Evolutionary conservation across 2,888 invertebrate genomes (phyloP).

Genomic region (Perizoma affinitatum): DNA sequence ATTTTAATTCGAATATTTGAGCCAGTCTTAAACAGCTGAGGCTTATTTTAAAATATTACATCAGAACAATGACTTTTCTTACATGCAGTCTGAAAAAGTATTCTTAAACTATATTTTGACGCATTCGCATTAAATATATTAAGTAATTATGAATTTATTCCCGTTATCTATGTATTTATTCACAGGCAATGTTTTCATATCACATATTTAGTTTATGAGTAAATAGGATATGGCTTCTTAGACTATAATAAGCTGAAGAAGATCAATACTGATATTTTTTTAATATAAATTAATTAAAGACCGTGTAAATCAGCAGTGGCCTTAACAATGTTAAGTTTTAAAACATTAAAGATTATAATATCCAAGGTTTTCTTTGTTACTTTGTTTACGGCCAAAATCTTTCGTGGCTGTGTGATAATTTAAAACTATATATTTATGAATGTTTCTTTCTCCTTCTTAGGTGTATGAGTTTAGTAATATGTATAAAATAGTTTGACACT

Average conservation of each 20-base stretch:
- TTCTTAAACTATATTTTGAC: conserved; percentile 1
- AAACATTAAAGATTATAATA: conserved; percentile 29
- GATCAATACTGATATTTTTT: neutral
- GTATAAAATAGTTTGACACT: conserved; percentile 19
- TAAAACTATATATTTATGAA: conserved; percentile 37
- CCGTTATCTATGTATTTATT: conserved; percentile 8
- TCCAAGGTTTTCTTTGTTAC: conserved; percentile 33
- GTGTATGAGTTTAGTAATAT: conserved; percentile 20
- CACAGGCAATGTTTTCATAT: conserved; percentile 13
- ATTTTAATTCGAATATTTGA: too few relatives aligned
- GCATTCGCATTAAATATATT: conserved; percentile 1
- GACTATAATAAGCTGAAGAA: neutral
- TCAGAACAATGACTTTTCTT: neutral
- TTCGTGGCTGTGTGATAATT: conserved; percentile 66
- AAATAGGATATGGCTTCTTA: conserved; percentile 12
- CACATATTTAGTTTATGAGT: conserved; percentile 8
- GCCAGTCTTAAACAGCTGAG: neutral
- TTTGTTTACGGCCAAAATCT: conserved; percentile 61
- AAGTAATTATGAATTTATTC: conserved; percentile 15
- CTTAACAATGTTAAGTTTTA: conserved; percentile 21
- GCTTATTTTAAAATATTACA: neutral
- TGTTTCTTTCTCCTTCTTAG: conserved; percentile 26
- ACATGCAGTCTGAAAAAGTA: conserved; percentile 1
- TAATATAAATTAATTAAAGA: neutral
- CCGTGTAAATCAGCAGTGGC: conserved; percentile 13